Base-by-base conservation (phyloP, 1,140 invertebrate genomes). In the Drosophila auraria region DNA sequence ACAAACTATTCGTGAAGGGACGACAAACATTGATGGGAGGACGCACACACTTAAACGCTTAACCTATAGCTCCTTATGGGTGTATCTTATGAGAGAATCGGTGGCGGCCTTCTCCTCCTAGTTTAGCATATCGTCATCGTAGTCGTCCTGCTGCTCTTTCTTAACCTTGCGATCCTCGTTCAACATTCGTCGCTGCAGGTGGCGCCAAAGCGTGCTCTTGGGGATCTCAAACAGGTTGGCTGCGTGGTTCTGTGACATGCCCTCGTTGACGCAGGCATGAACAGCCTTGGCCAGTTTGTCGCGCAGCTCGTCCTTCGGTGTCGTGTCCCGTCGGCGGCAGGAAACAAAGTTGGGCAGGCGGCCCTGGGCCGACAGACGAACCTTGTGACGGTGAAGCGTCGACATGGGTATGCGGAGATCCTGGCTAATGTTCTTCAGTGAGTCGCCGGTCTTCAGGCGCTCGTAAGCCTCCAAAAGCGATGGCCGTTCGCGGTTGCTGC, bases 151-250 rank as follows among this genome's bases (percentile, higher is more conserved):
- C n/a, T 75, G 73, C 9, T 87, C 84, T 25, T 84, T 76, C 23
- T 87, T 87, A 1, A 87, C 81, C 49, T 87, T 87, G 0, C 74
- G 74, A 20, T 89, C 77, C 12, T 79, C 62, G 23, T 78, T 82
- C 12, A 76, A 59, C 4, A 81, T 71, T 1, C 78, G 79, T 51
- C 94, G 93, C 54, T 94, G 94, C 6, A 95, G 82, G 58, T 94
- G 92, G 30, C 95, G 93, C 95, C 95, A 95, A 25, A 95, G 94
- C 1, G 95, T 95, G n/a, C 94, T 95, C 87, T 95, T 95, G 25
- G 95, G 94, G 64, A 95, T 94, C 72, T 93, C 93, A 74, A 94
- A 95, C 12, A 93, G 93, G 69, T 94, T 91, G 1, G 95, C 94
- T 12, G 95, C 94, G 27, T 93, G 92, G 42, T 95, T 94, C 77